Evolutionary conservation across 2,113 vertebrate genomes (phyloP).

Genomic region (Sinocyclocheilus anshuiensis): DNA sequence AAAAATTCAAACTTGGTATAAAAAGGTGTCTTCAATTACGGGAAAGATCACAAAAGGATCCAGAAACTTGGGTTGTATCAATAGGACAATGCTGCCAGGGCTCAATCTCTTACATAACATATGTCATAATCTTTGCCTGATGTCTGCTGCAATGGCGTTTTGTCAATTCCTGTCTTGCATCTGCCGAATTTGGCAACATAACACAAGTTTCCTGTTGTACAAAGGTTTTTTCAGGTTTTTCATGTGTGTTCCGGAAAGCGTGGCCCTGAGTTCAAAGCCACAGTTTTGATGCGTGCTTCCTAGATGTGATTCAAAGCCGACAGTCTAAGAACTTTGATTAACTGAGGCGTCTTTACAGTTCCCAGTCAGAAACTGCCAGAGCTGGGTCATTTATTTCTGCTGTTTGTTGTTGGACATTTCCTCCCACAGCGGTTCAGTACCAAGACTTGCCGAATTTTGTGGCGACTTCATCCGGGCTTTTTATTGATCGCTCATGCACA

Average conservation of each 20-base stretch:
- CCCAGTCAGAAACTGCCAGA: constrained; percentile 37
- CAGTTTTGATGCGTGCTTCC: not conserved
- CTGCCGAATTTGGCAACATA: constrained; percentile 13
- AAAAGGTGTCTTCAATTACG: not conserved
- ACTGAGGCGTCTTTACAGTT: constrained; percentile 55
- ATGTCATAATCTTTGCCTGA: constrained; percentile 11
- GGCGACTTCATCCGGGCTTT: not conserved
- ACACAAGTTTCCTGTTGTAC: not conserved
- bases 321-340: constrained; percentile 58
- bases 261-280: constrained; percentile 18
- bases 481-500: not conserved
- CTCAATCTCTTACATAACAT: constrained; percentile 1
- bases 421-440: not conserved
- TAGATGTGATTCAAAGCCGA: constrained; percentile 43
- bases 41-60: not conserved
- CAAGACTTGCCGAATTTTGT: not conserved
- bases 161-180: constrained; percentile 12
- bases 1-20: not conserved
- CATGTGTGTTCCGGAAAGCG: not conserved
- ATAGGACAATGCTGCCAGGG: not conserved
- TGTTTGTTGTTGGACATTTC: not conserved
- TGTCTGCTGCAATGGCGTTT: not conserved
- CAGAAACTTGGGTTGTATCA: not conserved
- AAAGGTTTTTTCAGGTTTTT: constrained; percentile 13
- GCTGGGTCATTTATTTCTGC: constrained; percentile 51